Base-by-base conservation (phyloP, 2,888 invertebrate genomes). In the Thecocarcelia acutangulata region DNA sequence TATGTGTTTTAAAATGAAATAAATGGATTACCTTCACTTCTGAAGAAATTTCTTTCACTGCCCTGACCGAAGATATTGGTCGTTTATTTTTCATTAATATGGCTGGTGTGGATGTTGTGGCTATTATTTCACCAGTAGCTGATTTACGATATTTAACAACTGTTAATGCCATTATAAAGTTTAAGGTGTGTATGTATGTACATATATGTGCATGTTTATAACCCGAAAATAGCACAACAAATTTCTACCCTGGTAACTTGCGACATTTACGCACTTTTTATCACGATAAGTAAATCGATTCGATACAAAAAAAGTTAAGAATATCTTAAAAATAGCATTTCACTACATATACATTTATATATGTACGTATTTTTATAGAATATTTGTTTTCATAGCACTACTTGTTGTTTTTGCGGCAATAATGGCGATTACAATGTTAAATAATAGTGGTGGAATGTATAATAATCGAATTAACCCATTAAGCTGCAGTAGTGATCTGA, bases 61-160 rank as follows among this genome's bases (percentile, higher is more conserved):
- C 13, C 28, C 61, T 17, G 40, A 37, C 13, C 37, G 37, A 3
- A 40, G 21, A 42, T 42, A 74, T n/a, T 44, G 85, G 85, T 56
- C 74, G 3, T 82, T 83, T 15, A 11, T 85, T 73, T 78, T 87
- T 88, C 8, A 33, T 5, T 33, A 33, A 40, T 73, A 84, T 48
- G 50, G 74, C 50, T 83, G 81, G 42, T 17, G 83, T 69, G 1
- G 85, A 73, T 13, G 84, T 64, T 11, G 86, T 75, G 1, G 85
- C 75, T 13, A 84, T 64, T 11, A 86, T 75, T 21, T 84, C 76
- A 4, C 84, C 85, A 0, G 84, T 69, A 0, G 54, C 21, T 11
- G 85, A 72, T 77, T 87, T 88, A 0, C 85, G 84, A 83, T 86
- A 88, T 79, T 87, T 87, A 0, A 87, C 84, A 11, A 89, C 86